Evolutionary conservation across 2,113 vertebrate species (phyloP).

Genomic region (Solea solea): DNA sequence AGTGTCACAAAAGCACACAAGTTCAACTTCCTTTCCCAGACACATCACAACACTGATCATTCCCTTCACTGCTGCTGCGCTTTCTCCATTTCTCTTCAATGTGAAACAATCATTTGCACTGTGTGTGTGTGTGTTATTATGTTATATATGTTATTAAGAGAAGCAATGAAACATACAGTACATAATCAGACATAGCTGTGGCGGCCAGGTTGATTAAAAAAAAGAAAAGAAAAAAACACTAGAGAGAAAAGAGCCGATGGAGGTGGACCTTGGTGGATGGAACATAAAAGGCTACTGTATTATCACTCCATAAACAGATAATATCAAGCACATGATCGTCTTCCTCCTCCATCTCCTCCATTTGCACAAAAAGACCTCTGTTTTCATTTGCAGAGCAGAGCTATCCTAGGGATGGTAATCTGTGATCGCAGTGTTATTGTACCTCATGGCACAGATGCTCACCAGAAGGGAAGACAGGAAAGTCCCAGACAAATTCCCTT

Average conservation of each 20-base stretch:
- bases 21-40: background rate
- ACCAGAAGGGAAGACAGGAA: constrained; percentile 41
- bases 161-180: background rate
- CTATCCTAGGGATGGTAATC: constrained; percentile 18
- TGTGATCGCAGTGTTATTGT: constrained; percentile 14
- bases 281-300: constrained; percentile 68
- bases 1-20: constrained; percentile 44
- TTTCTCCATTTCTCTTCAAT: background rate
- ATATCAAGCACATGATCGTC: constrained; percentile 75
- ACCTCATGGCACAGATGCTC: constrained; percentile 5
- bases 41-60: background rate
- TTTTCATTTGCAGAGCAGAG: constrained; percentile 39
- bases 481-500: constrained; percentile 25
- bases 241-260: constrained; percentile 14
- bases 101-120: background rate
- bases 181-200: background rate
- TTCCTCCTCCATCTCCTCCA: constrained; percentile 22
- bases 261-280: constrained; percentile 39
- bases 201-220: constrained; percentile 16
- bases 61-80: background rate
- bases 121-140: too few species aligned
- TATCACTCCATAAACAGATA: constrained; percentile 66
- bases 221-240: constrained; percentile 28
- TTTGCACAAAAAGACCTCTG: constrained; percentile 69
- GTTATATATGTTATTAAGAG: background rate